Evolutionary conservation across 2,797 vertebrate species (phyloP).

Genomic region (Typhlichthys eigenmanni): DNA sequence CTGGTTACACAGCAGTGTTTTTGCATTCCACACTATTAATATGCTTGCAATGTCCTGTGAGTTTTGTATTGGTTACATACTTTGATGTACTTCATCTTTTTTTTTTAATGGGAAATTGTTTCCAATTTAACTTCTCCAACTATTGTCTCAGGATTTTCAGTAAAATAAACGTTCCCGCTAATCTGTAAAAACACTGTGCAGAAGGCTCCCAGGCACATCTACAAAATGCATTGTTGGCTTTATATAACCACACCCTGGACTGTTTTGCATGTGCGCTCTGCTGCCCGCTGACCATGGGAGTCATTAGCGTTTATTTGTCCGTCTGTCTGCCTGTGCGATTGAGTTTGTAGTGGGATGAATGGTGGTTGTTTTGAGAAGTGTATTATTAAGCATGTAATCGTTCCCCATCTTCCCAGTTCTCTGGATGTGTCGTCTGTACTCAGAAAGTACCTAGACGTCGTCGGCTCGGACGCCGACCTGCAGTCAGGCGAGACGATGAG

Average conservation of each 20-base stretch:
- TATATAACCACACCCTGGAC: conserved; percentile 17
- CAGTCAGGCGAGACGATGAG: conserved; percentile 54
- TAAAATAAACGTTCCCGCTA: no score
- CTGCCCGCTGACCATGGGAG: neutral
- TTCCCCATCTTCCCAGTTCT: conserved; percentile 34
- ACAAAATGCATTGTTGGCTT: conserved; percentile 23
- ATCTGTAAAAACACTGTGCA: no score
- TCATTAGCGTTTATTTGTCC: neutral
- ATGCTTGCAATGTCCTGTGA: no score
- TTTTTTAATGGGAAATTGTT: no score
- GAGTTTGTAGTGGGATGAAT: neutral
- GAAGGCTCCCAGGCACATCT: neutral
- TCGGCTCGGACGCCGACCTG: conserved; percentile 20
- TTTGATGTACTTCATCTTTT: no score
- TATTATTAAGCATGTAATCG: neutral
- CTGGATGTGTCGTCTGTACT: conserved; percentile 15
- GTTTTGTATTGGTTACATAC: no score
- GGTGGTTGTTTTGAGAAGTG: no score
- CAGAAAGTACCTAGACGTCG: conserved; percentile 19
- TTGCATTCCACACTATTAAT: neutral
- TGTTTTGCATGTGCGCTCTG: neutral
- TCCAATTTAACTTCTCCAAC: no score
- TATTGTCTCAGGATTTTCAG: no score
- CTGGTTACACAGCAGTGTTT: neutral
- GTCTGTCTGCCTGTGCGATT: neutral